Evolutionary conservation across 2,888 invertebrate species (phyloP), one percentile per base, ranked within the genome.

Genomic region (Melanotus villosus): DNA sequence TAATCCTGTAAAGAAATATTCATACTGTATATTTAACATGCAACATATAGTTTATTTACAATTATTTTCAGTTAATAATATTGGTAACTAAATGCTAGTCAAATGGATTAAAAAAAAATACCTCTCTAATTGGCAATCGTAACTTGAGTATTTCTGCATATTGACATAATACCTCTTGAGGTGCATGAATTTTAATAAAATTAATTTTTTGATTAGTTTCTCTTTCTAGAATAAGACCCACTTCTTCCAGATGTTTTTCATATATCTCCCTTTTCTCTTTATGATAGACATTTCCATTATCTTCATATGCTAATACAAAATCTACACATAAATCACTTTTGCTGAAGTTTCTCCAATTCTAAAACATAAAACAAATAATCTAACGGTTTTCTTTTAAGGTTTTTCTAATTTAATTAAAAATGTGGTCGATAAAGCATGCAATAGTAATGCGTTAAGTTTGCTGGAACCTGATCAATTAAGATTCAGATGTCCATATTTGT

Each of bases 91-190:
- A 26, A 26, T 26, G 7, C 7, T 3, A 3, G 26, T 26, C 3
- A 5, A 26, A 26, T 26, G 26, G n/a, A 1, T 47, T 47, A 16
- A 19, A 19, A 3, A 2, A 14, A 75, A 83, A 80, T 81, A 91
- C 91, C 86, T 89, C 86, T 84, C 90, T 92, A 83, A 94, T 91
- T 43, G 93, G 93, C 88, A 94, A 88, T 80, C 92, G 88, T 32
- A 94, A 86, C 83, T 93, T 93, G 76, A 94, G 87, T 71, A 93
- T 89, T 84, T 94, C 94, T 32, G 91, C 90, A 82, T 93, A 93
- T 74, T 92, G 87, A 68, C 89, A 87, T 16, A 93, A 83, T 1
- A 94, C 90, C 76, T 92, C 91, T 79, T 85, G 85, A 0, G 93
- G 91, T 0, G 92, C 92, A 81, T 92, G 91, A 26, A 94, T 87